Evolutionary conservation across 2,797 vertebrate genomes (phyloP).

Genomic region (Hyperoplus immaculatus): DNA sequence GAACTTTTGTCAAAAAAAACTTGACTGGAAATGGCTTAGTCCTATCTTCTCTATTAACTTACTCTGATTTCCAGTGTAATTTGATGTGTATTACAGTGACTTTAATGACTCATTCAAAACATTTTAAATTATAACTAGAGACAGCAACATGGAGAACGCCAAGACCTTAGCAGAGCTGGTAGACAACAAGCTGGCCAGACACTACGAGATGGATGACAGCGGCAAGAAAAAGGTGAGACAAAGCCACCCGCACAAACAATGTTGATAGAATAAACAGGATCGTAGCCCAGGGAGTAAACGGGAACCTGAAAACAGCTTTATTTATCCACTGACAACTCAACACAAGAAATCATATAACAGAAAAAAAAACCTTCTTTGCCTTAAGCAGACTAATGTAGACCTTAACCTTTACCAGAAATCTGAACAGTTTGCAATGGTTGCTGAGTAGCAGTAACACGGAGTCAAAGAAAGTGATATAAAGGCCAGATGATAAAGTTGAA

Average conservation of each 20-base stretch:
- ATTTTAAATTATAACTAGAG: conserved; percentile 78
- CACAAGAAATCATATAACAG: background rate
- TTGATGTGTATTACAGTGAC: background rate
- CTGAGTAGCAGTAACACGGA: background rate
- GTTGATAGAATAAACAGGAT: conserved; percentile 51
- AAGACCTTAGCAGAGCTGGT: conserved; percentile 92
- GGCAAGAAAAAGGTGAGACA: conserved; percentile 91
- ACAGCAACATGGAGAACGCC: conserved; percentile 87
- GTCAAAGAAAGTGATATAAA: background rate
- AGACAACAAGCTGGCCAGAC: conserved; percentile 89
- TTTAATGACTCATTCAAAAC: background rate
- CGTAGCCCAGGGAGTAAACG: conserved; percentile 15
- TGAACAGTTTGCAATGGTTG: background rate
- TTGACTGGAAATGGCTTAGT: background rate
- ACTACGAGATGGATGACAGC: conserved; percentile 91
- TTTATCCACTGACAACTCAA: background rate
- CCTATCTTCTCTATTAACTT: background rate
- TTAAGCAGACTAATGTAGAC: conserved; percentile 7
- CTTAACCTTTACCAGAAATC: background rate
- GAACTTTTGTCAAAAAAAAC: background rate
- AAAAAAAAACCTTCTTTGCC: background rate
- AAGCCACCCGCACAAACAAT: conserved; percentile 10
- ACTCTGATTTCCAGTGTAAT: background rate
- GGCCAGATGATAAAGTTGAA: background rate
- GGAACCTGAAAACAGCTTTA: background rate